Conservation (phyloP, 35 echinoderm and acorn worm species). For the Chiridota heheva region DNA sequence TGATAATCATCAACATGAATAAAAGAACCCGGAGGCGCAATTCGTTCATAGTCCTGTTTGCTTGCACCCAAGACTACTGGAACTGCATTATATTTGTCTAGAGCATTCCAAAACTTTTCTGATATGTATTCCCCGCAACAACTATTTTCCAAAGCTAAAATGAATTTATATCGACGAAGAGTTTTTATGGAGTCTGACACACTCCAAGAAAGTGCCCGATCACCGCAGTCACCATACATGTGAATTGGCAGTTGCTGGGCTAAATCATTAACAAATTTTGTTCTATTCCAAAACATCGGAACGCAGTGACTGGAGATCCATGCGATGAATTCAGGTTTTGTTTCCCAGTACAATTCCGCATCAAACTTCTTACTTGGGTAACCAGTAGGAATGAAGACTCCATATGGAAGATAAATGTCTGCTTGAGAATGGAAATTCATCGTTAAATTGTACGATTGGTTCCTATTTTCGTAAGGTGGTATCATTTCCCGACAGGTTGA, state of each 20-base stretch:
- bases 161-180: conserved; percentile 46
- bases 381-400: neutral
- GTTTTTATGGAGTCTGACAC: neutral
- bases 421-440: neutral
- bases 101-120: conserved; percentile 58
- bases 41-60: neutral
- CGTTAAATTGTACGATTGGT: conserved; percentile 1
- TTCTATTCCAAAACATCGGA: conserved; percentile 13
- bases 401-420: conserved; percentile 6
- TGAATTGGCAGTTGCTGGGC: neutral
- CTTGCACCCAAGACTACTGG: conserved; percentile 9
- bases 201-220: conserved; percentile 11
- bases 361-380: neutral
- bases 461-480: neutral
- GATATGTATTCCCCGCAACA: conserved; percentile 53
- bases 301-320: conserved; percentile 27
- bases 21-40: conserved; percentile 11
- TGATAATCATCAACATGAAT: conserved; percentile 23
- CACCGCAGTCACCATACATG: conserved; percentile 27
- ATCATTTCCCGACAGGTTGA: neutral
- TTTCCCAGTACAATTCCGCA: neutral
- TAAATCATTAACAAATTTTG: conserved; percentile 7
- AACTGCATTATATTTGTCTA: neutral
- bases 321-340: conserved; percentile 4
- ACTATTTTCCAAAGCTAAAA: conserved; percentile 46